Conservation (phyloP, 2,888 invertebrate genomes). For the Hyposoter didymator region DNA sequence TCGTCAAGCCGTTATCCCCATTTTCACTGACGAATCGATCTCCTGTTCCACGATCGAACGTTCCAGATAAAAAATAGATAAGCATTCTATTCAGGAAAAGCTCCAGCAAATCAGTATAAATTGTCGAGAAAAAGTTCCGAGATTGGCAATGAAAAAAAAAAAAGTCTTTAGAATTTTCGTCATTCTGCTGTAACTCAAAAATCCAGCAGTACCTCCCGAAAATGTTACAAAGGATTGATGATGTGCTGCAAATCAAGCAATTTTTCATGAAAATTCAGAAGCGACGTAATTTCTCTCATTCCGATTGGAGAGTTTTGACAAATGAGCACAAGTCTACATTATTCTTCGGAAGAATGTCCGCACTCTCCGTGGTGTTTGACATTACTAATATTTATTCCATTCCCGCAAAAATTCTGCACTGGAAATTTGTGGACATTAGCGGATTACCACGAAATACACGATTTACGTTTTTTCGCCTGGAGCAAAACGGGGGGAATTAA, state of each 20-base stretch:
- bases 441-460: not conserved
- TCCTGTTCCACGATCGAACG: not conserved
- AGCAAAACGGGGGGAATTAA: not conserved
- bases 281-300: not conserved
- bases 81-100: not conserved
- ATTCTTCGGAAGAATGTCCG: not conserved
- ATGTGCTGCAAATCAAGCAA: not conserved
- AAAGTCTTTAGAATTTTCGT: not conserved
- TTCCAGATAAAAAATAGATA: constrained; percentile 9
- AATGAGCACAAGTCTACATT: not conserved
- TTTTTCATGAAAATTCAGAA: not conserved
- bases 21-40: constrained; percentile 30
- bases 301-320: not conserved
- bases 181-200: not conserved
- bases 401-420: not conserved
- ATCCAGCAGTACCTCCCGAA: not conserved
- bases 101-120: not conserved
- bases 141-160: not conserved
- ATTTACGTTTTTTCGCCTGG: not conserved
- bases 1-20: constrained; percentile 39
- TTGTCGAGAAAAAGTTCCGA: not conserved
- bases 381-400: not conserved
- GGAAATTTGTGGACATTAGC: not conserved
- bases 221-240: not conserved
- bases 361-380: not conserved